phyloP scores from a whole-genome alignment of 2,888 invertebrate genomes.

The Dicyrtomina minuta region DNA sequence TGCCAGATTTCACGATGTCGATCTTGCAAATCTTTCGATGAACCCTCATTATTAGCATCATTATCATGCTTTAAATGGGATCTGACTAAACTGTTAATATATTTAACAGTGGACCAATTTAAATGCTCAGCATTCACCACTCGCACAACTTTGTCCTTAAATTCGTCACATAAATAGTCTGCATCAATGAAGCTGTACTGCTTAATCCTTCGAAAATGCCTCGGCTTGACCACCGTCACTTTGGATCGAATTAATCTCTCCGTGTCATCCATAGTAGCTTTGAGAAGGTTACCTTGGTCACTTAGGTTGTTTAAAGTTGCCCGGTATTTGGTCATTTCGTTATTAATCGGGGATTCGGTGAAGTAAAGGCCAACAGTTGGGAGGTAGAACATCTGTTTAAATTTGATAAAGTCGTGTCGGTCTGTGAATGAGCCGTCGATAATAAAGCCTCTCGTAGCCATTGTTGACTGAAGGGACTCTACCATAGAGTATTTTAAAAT shows the following conservation, averaged over 20 bases:
- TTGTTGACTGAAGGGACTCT: not conserved
- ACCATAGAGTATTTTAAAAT: constrained; percentile 8
- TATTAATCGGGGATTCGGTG: not conserved
- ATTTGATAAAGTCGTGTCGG: not conserved
- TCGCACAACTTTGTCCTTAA: not conserved
- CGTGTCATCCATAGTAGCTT: constrained; percentile 4
- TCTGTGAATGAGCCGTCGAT: constrained; percentile 2
- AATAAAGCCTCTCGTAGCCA: not conserved
- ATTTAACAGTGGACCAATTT: not conserved
- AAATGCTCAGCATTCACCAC: constrained; percentile 10
- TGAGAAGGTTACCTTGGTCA: not conserved
- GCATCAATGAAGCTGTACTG: constrained; percentile 10
- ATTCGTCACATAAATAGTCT: constrained; percentile 1
- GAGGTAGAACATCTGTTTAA: constrained; percentile 6
- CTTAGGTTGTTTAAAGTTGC: not conserved
- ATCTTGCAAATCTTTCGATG: too few relatives aligned
- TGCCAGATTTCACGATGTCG: too few relatives aligned
- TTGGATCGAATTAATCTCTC: not conserved
- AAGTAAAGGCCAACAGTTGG: constrained; percentile 6
- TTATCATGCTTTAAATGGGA: not conserved
- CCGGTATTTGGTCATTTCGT: not conserved
- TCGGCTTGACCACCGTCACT: not conserved
- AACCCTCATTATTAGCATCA: not conserved
- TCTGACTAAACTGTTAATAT: not conserved
- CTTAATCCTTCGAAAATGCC: constrained; percentile 3